Evolutionary conservation across 2,888 invertebrate genomes (phyloP), one percentile per base, ranked within the genome.

Genomic region (Noctua fimbriata): DNA sequence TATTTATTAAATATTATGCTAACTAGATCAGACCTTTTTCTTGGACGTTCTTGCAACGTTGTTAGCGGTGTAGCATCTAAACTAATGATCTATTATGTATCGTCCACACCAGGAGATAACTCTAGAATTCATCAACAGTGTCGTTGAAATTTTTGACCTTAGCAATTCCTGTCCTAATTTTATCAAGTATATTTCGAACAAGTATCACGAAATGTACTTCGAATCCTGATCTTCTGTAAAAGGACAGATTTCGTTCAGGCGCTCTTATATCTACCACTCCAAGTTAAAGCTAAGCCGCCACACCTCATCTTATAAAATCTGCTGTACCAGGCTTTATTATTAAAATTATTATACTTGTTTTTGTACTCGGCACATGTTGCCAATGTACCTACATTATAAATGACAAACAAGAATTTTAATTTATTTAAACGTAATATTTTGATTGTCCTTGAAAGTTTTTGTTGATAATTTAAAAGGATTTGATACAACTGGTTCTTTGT

Each of bases 361-460:
- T 28, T 28, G 28, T 49, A 49, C 74, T 14, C 21, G 5, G 21
- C 49, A 36, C 49, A 73, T 36, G 16, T 41, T 24, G 14, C 32
- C 69, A 44, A 0, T n/a, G 28, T 52, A 41, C 12, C 7, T 58
- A 44, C n/a, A 21, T 60, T 32, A 52, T 24, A 18, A 18, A 21
- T 32, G 24, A 28, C 36, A 44, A 55, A 70, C 36, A 55, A 65
- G 21, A 52, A 81, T 70, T 81, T 47, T 49, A 36, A 28, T 55
- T 28, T 12, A 55, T 49, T 47, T n/a, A 21, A 49, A 70, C 21
- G 14, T 44, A 10, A 32, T 28, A 18, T 77, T 52, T 73, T 28
- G n/a, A 49, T 16, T 72, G 79, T 52, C 73, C 80, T 84, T 84
- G 84, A 58, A 49, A 21, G 16, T 66, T 63, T 69, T 71, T 60